Evolutionary conservation across 2,888 invertebrate species (phyloP).

Genomic region (Charanyca ferruginea): DNA sequence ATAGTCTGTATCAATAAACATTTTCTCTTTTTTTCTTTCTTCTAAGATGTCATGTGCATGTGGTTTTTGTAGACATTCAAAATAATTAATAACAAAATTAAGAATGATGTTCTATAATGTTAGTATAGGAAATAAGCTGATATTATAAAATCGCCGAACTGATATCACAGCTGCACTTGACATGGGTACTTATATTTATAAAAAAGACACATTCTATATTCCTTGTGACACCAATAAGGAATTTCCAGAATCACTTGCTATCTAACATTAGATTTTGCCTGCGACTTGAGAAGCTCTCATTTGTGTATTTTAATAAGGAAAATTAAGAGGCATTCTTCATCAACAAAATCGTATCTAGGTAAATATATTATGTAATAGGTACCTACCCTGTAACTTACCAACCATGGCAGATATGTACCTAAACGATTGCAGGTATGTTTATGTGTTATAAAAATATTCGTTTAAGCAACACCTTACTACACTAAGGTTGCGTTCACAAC

Average conservation of each 20-base stretch:
- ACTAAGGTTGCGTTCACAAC: no score
- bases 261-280: slow-evolving; percentile 12
- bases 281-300: background rate
- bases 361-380: no score
- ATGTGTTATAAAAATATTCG: no score
- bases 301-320: background rate
- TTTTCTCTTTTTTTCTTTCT: no score
- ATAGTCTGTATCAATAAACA: no score
- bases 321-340: background rate
- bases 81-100: background rate
- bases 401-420: no score
- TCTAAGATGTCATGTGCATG: no score
- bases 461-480: no score
- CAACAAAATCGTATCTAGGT: background rate
- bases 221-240: background rate
- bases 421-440: no score
- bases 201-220: background rate
- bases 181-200: background rate
- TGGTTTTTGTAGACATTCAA: background rate
- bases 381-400: no score
- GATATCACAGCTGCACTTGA: slow-evolving; percentile 7
- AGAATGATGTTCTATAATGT: background rate
- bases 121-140: background rate
- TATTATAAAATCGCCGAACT: background rate
- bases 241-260: slow-evolving; percentile 4